These are phyloP conservation scores for Halocynthia aurantium DNA, from an alignment of 23 tunicate genomes.

Conservation along the genomic window DNA sequence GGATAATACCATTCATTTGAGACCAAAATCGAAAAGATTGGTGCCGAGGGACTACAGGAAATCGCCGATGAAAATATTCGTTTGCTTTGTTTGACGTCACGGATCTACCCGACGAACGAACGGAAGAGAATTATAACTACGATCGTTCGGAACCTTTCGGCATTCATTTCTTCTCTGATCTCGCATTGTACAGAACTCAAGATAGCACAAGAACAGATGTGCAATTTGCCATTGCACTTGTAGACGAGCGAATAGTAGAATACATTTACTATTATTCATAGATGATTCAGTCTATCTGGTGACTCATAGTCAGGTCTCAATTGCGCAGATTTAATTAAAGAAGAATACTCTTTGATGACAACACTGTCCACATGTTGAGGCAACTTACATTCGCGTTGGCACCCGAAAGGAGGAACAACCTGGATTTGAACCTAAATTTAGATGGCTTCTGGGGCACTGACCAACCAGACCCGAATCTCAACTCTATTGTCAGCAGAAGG, in stretches of 20 bases:
- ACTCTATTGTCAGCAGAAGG: not conserved
- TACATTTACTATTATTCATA: not conserved
- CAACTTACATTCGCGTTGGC: constrained; percentile 3
- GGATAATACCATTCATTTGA: no score
- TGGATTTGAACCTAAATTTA: no score
- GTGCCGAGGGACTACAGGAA: no score
- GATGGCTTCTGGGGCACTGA: not conserved
- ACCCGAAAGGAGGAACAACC: not conserved
- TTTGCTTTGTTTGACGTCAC: not conserved
- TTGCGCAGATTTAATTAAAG: not conserved
- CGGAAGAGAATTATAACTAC: constrained; percentile 1
- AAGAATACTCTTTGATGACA: not conserved
- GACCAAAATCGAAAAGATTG: no score
- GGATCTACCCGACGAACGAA: not conserved
- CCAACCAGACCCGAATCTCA: not conserved
- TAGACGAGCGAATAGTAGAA: no score
- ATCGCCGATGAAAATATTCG: not conserved
- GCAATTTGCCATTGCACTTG: no score
- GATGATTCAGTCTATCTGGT: not conserved
- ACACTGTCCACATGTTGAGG: constrained; percentile 1
- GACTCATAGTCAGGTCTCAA: not conserved
- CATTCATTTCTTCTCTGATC: constrained; percentile 6
- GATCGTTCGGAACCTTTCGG: not conserved
- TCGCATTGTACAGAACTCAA: not conserved
- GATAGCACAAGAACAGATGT: not conserved